Conservation (phyloP, 1,140 invertebrate genomes). For the Drosophila varians region DNA sequence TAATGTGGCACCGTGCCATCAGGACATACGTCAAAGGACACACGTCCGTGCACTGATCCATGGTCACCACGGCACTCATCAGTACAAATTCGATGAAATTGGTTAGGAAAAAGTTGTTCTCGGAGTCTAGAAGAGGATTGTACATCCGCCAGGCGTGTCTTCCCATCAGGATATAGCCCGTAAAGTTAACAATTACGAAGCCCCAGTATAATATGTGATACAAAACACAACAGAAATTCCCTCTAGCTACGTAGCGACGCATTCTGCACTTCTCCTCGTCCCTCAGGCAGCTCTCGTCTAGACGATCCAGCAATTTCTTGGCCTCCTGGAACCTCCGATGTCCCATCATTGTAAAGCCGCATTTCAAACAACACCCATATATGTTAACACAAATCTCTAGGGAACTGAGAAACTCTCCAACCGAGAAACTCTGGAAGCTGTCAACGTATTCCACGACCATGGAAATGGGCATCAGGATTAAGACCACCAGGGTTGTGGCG, state of each 20-base stretch:
- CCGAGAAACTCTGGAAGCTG: constrained; percentile 39
- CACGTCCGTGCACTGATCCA: constrained; percentile 48
- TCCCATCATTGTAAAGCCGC: constrained; percentile 30
- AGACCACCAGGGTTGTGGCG: neutral
- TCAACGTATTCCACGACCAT: constrained; percentile 36
- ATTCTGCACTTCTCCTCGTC: constrained; percentile 8
- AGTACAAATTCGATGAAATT: constrained; percentile 8
- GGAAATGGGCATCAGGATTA: constrained; percentile 1
- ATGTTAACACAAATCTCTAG: constrained; percentile 42
- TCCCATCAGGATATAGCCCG: too few relatives aligned
- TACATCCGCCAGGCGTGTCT: constrained; percentile 56
- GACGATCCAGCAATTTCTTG: constrained; percentile 33
- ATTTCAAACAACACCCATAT: constrained; percentile 44
- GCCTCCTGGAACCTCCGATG: constrained; percentile 21
- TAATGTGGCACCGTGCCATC: constrained; percentile 37
- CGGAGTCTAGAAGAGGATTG: constrained; percentile 40
- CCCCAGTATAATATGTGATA: too few relatives aligned
- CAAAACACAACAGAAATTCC: too few relatives aligned
- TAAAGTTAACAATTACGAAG: too few relatives aligned
- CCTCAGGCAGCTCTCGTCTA: constrained; percentile 40
- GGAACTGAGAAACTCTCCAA: constrained; percentile 55
- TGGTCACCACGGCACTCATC: constrained; percentile 33
- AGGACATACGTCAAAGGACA: constrained; percentile 49
- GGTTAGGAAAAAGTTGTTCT: constrained; percentile 22
- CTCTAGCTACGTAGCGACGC: constrained; percentile 38